Conservation (phyloP, 2,113 vertebrate species). For the Myotis davidii region DNA sequence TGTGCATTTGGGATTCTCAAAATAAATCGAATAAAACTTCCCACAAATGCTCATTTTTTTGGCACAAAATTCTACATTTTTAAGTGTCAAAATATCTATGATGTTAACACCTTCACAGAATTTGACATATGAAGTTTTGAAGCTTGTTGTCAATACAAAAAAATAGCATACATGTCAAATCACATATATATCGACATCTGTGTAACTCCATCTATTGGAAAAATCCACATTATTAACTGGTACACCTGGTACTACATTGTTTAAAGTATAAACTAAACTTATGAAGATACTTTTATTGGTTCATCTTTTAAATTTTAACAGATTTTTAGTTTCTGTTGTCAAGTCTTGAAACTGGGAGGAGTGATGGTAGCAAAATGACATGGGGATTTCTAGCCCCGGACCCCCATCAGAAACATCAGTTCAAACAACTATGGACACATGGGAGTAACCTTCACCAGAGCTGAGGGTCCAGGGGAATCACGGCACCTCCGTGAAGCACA, state of each 20-base stretch:
- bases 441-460: background rate
- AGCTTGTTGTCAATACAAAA: no score
- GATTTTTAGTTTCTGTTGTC: background rate
- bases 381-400: background rate
- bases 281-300: background rate
- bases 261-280: slow-evolving; percentile 3
- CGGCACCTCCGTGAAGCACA: background rate
- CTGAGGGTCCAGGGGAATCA: background rate
- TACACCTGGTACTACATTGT: background rate
- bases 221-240: no score
- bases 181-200: no score
- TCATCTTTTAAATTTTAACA: background rate
- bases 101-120: no score
- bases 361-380: background rate
- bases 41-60: no score
- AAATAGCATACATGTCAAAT: no score
- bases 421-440: background rate
- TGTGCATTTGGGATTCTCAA: no score
- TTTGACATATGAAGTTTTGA: no score
- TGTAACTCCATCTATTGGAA: no score
- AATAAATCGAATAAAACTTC: no score
- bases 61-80: no score
- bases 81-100: no score
- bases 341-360: background rate
- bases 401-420: background rate